Evolutionary conservation across 1,140 invertebrate species (phyloP).

Genomic region (Phenacoccus solenopsis): DNA sequence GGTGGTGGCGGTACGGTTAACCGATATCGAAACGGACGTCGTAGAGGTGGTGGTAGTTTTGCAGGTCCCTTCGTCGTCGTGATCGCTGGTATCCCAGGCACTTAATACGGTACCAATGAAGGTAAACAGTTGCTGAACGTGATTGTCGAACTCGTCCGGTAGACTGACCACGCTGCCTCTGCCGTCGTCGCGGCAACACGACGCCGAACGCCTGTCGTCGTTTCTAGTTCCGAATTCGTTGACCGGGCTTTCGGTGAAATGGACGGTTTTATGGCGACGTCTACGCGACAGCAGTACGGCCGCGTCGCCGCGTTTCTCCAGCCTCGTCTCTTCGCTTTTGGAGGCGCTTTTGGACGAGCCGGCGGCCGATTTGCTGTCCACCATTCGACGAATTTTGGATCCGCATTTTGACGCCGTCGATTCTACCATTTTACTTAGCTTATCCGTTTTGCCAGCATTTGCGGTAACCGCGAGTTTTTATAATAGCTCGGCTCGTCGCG

Average conservation of each 20-base stretch:
- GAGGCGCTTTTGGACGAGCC: not conserved
- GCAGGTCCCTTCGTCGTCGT: constrained; percentile 6
- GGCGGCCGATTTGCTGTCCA: constrained; percentile 7
- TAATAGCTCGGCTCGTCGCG: not conserved
- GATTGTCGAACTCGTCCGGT: constrained; percentile 35
- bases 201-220: constrained; percentile 31
- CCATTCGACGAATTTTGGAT: not conserved
- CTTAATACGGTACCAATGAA: constrained; percentile 47
- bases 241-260: constrained; percentile 50
- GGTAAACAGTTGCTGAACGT: constrained; percentile 61
- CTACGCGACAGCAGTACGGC: constrained; percentile 22
- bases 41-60: not conserved
- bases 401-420: constrained; percentile 10
- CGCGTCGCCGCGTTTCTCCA: not conserved
- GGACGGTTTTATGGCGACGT: constrained; percentile 47
- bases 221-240: constrained; percentile 28
- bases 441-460: constrained; percentile 7
- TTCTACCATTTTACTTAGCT: not conserved
- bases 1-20: not conserved
- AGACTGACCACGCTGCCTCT: constrained; percentile 38
- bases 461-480: not conserved
- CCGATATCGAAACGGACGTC: constrained; percentile 6
- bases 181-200: constrained; percentile 37
- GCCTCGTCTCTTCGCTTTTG: not conserved
- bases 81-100: constrained; percentile 25